Conservation (phyloP, 2,113 vertebrate species). For the Pavo muticus region DNA sequence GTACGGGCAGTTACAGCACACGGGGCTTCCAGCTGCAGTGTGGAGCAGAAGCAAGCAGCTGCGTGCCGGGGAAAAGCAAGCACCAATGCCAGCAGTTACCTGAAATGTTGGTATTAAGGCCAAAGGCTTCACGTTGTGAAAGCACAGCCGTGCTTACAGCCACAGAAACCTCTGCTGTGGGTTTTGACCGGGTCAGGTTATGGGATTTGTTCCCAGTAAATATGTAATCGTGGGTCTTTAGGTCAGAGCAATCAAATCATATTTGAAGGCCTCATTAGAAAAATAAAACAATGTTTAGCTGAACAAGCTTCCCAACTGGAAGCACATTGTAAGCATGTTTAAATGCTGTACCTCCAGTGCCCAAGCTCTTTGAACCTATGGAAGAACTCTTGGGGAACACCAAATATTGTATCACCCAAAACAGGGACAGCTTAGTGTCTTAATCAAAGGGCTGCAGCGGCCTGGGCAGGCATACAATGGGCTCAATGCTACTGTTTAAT, state of each 20-base stretch:
- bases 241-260: neutral
- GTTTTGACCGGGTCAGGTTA: neutral
- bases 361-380: neutral
- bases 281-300: neutral
- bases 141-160: neutral
- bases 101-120: neutral
- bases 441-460: neutral
- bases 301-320: neutral
- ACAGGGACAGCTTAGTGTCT: neutral
- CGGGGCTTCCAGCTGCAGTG: neutral
- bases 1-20: rapidly evolving
- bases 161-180: neutral
- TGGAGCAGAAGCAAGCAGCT: neutral
- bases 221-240: neutral
- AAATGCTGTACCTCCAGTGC: rapidly evolving
- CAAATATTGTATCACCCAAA: rapidly evolving
- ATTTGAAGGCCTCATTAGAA: neutral
- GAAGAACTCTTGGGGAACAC: neutral
- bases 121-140: neutral
- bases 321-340: rapidly evolving
- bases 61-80: neutral
- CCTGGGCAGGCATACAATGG: neutral
- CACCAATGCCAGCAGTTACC: neutral
- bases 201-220: neutral
- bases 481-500: neutral